phyloP scores from a whole-genome alignment of 2,888 invertebrate species.

The Belgica antarctica region DNA sequence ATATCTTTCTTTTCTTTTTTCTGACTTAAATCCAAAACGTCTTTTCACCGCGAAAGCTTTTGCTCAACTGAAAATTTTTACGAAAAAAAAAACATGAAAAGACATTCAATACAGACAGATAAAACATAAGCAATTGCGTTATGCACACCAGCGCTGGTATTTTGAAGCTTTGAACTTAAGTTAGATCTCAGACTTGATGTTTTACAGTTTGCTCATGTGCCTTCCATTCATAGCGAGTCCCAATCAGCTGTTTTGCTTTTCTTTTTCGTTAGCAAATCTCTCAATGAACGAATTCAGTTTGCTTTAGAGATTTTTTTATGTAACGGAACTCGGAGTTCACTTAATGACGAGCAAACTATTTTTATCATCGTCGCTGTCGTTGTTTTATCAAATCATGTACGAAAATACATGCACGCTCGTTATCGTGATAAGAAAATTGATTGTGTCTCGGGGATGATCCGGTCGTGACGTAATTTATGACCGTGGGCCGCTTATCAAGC shows the following conservation, averaged over 20 bases:
- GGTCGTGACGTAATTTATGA: neutral
- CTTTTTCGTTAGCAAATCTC: neutral
- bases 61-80: conserved; percentile 12
- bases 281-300: too few species aligned
- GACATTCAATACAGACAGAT: neutral
- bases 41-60: conserved; percentile 21
- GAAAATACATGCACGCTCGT: too few species aligned
- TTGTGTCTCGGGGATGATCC: too few species aligned
- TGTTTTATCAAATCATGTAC: neutral
- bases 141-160: conserved; percentile 1
- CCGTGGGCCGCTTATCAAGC: neutral
- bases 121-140: neutral
- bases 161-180: neutral
- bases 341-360: too few species aligned
- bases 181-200: neutral
- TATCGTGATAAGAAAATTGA: conserved; percentile 7
- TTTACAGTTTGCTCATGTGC: too few species aligned
- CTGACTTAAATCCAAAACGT: neutral
- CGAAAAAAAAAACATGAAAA: conserved; percentile 28
- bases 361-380: neutral
- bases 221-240: too few species aligned
- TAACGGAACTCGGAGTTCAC: too few species aligned
- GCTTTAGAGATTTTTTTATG: too few species aligned
- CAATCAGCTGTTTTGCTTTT: neutral
- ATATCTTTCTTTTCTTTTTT: too few species aligned